Evolutionary conservation across 1,140 invertebrate species (phyloP).

Genomic region (Hesperophylax magnus): DNA sequence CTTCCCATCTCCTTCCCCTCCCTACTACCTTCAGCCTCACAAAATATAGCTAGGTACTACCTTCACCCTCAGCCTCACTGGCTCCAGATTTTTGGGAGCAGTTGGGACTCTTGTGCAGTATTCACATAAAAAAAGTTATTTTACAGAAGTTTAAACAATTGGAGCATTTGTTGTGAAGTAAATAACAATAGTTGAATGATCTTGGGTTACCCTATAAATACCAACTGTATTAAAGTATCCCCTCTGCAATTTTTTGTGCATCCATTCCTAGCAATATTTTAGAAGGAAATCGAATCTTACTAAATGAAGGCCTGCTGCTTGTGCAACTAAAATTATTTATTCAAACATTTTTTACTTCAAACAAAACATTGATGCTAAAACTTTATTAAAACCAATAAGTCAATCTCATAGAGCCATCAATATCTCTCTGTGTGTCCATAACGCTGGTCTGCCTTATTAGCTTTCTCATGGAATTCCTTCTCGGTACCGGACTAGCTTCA

Average conservation of each 20-base stretch:
- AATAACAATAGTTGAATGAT: too few species aligned
- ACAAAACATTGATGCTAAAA: not conserved
- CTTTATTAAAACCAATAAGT: conserved; percentile 84
- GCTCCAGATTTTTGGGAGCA: too few species aligned
- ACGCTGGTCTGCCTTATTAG: conserved; percentile 81
- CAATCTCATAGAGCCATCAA: conserved; percentile 84
- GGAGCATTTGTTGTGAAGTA: too few species aligned
- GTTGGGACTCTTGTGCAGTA: too few species aligned
- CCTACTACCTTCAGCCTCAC: too few species aligned
- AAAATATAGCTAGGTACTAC: too few species aligned
- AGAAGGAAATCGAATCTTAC: not conserved
- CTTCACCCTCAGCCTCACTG: too few species aligned
- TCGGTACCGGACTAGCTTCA: conserved; percentile 66
- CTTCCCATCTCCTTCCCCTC: too few species aligned
- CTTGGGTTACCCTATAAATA: too few species aligned
- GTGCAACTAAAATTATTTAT: conserved; percentile 9
- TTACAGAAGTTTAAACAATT: too few species aligned
- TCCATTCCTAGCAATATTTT: not conserved
- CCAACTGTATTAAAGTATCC: too few species aligned
- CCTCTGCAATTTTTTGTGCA: not conserved
- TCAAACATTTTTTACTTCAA: not conserved
- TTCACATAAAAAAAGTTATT: too few species aligned
- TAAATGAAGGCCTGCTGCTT: not conserved
- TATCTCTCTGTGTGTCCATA: conserved; percentile 83
- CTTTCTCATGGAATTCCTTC: conserved; percentile 74